phyloP scores from a whole-genome alignment of 2,797 vertebrate species.

The Crypturellus tataupa region DNA sequence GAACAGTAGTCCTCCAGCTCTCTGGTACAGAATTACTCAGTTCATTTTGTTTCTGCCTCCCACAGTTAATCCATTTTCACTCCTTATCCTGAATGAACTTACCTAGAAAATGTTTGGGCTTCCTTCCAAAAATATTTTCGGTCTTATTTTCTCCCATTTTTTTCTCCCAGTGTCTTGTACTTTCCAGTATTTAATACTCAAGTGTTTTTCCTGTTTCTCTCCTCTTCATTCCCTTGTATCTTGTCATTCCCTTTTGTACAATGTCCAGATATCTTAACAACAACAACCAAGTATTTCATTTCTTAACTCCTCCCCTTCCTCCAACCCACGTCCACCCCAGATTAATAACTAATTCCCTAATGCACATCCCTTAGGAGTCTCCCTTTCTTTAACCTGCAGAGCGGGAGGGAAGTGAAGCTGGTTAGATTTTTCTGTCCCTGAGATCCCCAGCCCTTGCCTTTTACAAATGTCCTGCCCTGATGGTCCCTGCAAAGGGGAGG shows the following conservation, averaged over 20 bases:
- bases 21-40: not conserved
- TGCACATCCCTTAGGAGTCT: not conserved
- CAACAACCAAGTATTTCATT: not conserved
- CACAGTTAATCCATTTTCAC: not conserved
- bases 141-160: not conserved
- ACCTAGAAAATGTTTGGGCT: not conserved
- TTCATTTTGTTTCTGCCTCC: not conserved
- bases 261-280: not conserved
- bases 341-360: not conserved
- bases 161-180: not conserved
- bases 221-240: not conserved
- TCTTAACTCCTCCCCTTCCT: not conserved
- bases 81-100: not conserved
- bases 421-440: not conserved
- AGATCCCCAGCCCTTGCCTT: not conserved
- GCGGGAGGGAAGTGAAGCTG: not conserved
- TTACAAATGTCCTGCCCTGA: not conserved
- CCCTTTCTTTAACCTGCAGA: not conserved
- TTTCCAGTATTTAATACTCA: not conserved
- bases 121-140: not conserved
- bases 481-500: not conserved
- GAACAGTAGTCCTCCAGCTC: not conserved
- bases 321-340: not conserved
- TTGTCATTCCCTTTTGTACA: not conserved
- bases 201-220: not conserved